A percentile compares a stretch with the other conserved stretches of the same genome.
These are phyloP conservation scores for Anastrepha obliqua DNA, from an alignment of 1,140 invertebrate genomes.

Conservation along the genomic window DNA sequence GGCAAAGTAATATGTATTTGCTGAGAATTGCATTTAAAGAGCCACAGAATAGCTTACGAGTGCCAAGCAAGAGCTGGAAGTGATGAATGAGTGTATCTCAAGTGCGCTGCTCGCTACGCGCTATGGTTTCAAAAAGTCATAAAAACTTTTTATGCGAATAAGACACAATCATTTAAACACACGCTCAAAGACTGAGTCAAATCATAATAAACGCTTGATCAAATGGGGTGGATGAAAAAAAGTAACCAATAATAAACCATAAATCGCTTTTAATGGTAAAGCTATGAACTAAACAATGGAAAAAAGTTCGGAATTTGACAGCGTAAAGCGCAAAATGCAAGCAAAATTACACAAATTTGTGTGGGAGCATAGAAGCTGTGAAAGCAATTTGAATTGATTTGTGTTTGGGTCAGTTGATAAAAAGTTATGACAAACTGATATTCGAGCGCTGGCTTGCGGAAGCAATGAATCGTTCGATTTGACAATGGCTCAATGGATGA, in stretches of 20 bases:
- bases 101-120: neutral
- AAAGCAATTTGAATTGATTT: neutral
- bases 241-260: constrained; percentile 29
- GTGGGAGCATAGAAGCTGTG: neutral
- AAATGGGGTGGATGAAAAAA: neutral
- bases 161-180: neutral
- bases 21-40: constrained; percentile 15
- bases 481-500: neutral
- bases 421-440: constrained; percentile 26
- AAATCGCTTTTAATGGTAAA: constrained; percentile 41
- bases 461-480: no score
- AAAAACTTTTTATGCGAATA: neutral
- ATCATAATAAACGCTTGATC: constrained; percentile 2
- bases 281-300: constrained; percentile 26
- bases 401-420: constrained; percentile 9
- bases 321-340: neutral
- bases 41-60: constrained; percentile 5
- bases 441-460: neutral
- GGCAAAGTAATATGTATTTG: neutral
- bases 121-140: neutral
- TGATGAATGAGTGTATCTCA: neutral
- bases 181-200: neutral
- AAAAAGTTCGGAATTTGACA: neutral
- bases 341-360: neutral
- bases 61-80: neutral